Base-by-base conservation (phyloP, 2,888 invertebrate genomes). In the Trichacis sp. region DNA sequence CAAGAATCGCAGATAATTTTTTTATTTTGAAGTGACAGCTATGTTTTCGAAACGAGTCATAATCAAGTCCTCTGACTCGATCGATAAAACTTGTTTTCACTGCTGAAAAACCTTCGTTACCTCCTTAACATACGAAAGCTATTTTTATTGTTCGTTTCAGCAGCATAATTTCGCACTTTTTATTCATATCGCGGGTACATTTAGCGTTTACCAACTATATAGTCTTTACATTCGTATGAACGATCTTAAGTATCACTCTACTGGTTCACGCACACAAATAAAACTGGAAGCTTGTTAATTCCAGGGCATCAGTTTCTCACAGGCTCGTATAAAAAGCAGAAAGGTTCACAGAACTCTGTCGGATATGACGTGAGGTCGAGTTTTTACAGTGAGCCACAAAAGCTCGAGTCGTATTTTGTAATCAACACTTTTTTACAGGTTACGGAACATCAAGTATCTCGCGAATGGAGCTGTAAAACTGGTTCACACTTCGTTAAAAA, bases 231-330 rank as follows among this genome's bases (percentile, higher is more conserved):
- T 40, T 40, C 15, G 15, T 40, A 40, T 15, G 40, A 40, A 40
- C 14, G 15, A 40, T 40, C 40, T 40, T 40, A 14, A 14, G 40
- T 40, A 14, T 15, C 40, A 15, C 40, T 12, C 40, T 12, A 40
- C 40, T 43, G 18, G 1, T 17, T 11, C 42, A 11, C 42, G 15
- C 11, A 12, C 58, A 47, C 63, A 53, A 53, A 52, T 61, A 53
- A 54, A 66, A 66, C 58, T 61, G 57, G 48, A 33, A 59, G 52
- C 64, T 69, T 57, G 66, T 69, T 64, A 66, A 69, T 54, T 52
- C 51, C 24, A 8, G 57, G 56, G 56, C 68, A 65, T 63, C 62
- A 65, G 54, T 49, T 51, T 58, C 53, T 46, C 38, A 12, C 54
- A 19, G 4, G 45, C 33, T 2, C 11, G 20, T 47, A 38, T 15